Base-by-base conservation (phyloP, 2,113 vertebrate species). In the Hydrochoerus hydrochaeris region DNA sequence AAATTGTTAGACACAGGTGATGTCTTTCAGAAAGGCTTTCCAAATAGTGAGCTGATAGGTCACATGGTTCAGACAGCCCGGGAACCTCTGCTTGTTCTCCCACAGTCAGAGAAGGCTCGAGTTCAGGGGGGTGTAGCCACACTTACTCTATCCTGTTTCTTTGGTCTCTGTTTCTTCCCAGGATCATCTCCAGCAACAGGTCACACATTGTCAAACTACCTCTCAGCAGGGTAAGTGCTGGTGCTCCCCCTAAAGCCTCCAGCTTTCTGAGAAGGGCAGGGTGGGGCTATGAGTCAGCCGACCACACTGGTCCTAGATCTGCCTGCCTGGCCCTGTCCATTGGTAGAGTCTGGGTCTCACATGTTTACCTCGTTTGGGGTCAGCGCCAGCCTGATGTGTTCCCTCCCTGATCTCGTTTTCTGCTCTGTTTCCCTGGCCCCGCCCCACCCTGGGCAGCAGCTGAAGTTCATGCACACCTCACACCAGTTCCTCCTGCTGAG, bases 401-500 rank as follows among this genome's bases (percentile, higher is more conserved):
- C 63, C 28, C 57, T 98, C 98, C 77, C 90, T 98, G 97, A 96
- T 97, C 96, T 98, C 97, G 41, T 80, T 95, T 93, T 9, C 81
- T 95, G 4, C 41, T 97, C 60, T 97, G 54, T 97, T 96, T 95
- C 97, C 87, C 89, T 97, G 90, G 73, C 88, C 60, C 65, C 73
- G 85, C 96, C 95, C 97, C 92, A 1, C 97, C 98, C 80, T 98
- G 92, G 98, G 98, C 98, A 99, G 99, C 99, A 99, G 99, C 99
- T 99, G 98, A 99, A 99, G 99, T 99, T 99, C 99, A 99, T 99
- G 99, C 99, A 99, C 99, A 99, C 99, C 96, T 99, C 99, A 96
- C 99, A 99, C 99, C 99, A 99, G 99, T 99, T 99, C 98, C 99
- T 99, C 98, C 99, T 99, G 98, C 99, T 99, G 98, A 99, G 99